Percentiles rank a stretch among this genome's conserved stretches.
Evolutionary conservation across 2,888 invertebrate genomes (phyloP).

Genomic region (Xestia sexstrigata): DNA sequence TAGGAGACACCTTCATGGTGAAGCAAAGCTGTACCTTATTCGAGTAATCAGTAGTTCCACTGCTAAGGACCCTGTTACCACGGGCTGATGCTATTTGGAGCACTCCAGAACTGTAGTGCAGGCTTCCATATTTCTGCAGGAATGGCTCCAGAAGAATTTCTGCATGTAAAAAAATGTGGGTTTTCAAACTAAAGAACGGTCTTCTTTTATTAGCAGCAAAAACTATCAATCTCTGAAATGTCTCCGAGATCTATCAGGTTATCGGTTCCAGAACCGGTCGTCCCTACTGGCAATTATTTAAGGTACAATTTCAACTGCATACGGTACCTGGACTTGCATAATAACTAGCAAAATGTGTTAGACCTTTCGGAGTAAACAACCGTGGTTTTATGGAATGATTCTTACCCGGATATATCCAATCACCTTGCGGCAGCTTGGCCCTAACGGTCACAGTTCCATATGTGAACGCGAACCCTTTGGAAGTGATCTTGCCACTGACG

Average conservation of each 20-base stretch:
- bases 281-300: neutral
- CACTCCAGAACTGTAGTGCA: slow-evolving; percentile 92
- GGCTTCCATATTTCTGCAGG: slow-evolving; percentile 90
- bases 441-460: slow-evolving; percentile 93
- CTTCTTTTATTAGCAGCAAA: neutral
- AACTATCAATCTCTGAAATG: neutral
- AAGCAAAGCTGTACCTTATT: slow-evolving; percentile 50
- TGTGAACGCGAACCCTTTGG: slow-evolving; percentile 92
- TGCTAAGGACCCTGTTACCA: slow-evolving; percentile 90
- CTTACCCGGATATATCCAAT: slow-evolving; percentile 92
- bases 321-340: neutral
- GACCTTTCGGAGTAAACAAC: neutral
- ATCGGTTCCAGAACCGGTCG: neutral
- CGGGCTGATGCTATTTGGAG: slow-evolving; percentile 93
- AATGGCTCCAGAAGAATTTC: slow-evolving; percentile 92
- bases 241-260: neutral
- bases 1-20: neutral
- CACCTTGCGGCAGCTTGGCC: slow-evolving; percentile 94
- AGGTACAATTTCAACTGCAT: neutral
- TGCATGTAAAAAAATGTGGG: slow-evolving; percentile 47
- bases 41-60: slow-evolving; percentile 67
- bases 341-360: neutral
- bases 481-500: slow-evolving; percentile 91
- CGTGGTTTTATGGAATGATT: neutral
- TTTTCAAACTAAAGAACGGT: neutral